A percentile compares a stretch with the other conserved stretches of the same genome.
These are phyloP conservation scores for Glyptemys insculpta DNA, from an alignment of 2,797 vertebrate species.

Conservation along the genomic window DNA sequence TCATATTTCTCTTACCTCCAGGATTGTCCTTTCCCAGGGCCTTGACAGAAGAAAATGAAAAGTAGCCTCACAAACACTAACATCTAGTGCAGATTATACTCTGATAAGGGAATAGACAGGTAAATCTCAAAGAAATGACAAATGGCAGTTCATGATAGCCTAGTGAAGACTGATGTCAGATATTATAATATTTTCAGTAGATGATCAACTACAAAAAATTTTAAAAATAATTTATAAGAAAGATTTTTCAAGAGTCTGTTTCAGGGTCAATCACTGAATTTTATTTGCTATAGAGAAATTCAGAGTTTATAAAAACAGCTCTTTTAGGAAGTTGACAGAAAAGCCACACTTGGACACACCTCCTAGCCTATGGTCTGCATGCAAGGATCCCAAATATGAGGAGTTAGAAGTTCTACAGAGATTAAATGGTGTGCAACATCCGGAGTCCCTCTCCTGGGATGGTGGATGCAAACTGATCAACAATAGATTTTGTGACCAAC, in stretches of 20 bases:
- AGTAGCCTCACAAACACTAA: background rate
- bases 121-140: background rate
- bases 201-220: background rate
- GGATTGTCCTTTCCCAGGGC: background rate
- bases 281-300: background rate
- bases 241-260: background rate
- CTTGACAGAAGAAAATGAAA: background rate
- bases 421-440: background rate
- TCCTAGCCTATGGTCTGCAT: background rate
- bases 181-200: background rate
- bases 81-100: rapidly evolving
- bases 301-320: background rate
- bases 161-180: background rate
- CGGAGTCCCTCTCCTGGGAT: background rate
- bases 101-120: background rate
- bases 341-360: background rate
- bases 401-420: background rate
- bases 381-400: background rate
- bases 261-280: background rate
- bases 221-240: background rate
- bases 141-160: conserved; percentile 30
- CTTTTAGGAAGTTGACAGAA: background rate
- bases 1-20: background rate
- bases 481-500: background rate
- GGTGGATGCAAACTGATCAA: background rate